These are phyloP conservation scores for Synanthedon myopaeformis DNA, from an alignment of 2,888 invertebrate genomes.

Conservation along the genomic window DNA sequence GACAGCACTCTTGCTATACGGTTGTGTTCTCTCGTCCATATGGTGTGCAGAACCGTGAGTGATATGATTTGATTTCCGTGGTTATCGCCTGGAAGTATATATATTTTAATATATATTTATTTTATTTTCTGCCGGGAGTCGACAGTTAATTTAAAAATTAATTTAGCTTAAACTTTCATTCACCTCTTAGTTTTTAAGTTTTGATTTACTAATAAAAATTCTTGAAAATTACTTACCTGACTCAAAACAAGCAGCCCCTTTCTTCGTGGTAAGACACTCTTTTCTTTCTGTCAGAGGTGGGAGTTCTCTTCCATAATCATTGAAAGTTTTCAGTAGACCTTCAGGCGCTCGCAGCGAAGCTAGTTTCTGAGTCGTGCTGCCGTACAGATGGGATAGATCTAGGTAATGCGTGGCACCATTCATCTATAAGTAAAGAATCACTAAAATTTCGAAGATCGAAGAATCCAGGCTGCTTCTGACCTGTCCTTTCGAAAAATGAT, in stretches of 20 bases:
- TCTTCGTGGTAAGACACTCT: conserved; percentile 73
- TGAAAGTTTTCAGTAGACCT: conserved; percentile 74
- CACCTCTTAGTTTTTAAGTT: too few relatives aligned
- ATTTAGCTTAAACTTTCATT: too few relatives aligned
- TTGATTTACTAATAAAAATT: background rate
- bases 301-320: conserved; percentile 75
- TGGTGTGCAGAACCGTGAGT: conserved; percentile 77
- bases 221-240: conserved; percentile 57
- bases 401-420: conserved; percentile 80
- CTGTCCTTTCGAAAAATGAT: too few relatives aligned
- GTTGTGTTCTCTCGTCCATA: conserved; percentile 86
- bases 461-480: too few relatives aligned
- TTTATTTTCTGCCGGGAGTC: too few relatives aligned
- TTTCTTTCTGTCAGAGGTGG: conserved; percentile 74
- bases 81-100: conserved; percentile 73
- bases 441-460: too few relatives aligned
- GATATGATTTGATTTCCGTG: conserved; percentile 84
- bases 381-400: conserved; percentile 82
- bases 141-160: too few relatives aligned
- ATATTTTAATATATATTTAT: too few relatives aligned
- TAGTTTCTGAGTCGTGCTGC: conserved; percentile 72
- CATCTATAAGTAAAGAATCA: conserved; percentile 59
- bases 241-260: conserved; percentile 76
- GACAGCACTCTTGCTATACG: conserved; percentile 74
- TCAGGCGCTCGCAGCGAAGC: conserved; percentile 69